Base-by-base conservation (phyloP, 2,797 vertebrate species). In the Psittacula derbiana region DNA sequence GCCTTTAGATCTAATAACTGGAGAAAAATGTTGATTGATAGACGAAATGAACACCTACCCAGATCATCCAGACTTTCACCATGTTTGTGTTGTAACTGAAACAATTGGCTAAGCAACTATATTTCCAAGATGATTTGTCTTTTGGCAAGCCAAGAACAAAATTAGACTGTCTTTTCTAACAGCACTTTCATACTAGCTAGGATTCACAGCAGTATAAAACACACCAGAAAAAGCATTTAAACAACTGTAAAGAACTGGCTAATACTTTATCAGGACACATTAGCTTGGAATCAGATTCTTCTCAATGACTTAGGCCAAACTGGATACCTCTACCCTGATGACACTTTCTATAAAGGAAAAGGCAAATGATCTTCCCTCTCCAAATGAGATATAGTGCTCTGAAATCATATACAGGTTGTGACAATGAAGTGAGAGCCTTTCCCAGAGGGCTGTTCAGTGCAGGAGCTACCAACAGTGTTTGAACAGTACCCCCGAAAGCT, bases 401-500 rank as follows among this genome's bases (percentile, higher is more conserved):
- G 44, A 86, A 50, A 25, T 16, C 17, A 25, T 4, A 7, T 17
- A 14, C 21, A 33, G 7, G 10, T 66, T 74, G 10, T 55, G 8
- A 13, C 40, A 43, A 8, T 17, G 16, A 88, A 80, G 10, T 13
- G 16, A 62, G 47, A 72, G 10, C 11, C 36, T 66, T 79, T 17
- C 19, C 18, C 25, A 58, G 43, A 67, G 11, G 36, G 7, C 25
- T 28, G 2, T 33, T 74, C 36, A 60, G 61, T 72, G 20, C 3
- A 61, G 23, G 15, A 86, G 4, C 11, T 60, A 10, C 11, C 10
- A 33, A 16, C 8, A 25, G 11, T 21, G 14, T 64, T 67, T 36
- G 10, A 81, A 13, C 44, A 84, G 40, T 41, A 43, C 4, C 78
- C 24, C 7, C 0, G 0, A 70, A 79, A 86, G 0, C 21, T 43